Evolutionary conservation across 2,113 vertebrate species (phyloP).

Genomic region (Ameiurus melas): DNA sequence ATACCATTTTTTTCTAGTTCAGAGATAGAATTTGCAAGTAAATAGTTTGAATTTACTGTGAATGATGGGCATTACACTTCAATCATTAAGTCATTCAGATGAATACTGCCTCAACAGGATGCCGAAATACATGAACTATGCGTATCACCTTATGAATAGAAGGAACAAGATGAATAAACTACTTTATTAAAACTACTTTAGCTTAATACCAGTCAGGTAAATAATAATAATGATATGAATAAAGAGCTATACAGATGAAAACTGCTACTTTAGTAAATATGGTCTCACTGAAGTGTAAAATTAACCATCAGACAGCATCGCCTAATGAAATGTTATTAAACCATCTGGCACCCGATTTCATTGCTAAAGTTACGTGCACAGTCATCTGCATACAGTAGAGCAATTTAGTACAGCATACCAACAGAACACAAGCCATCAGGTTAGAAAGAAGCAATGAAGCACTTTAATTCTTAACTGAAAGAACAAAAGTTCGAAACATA

Average conservation of each 20-base stretch:
- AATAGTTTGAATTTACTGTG: neutral
- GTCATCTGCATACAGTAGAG: neutral
- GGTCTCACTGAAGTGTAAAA: conserved; percentile 5
- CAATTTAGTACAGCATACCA: neutral
- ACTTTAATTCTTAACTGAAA: neutral
- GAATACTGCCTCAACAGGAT: neutral
- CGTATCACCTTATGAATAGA: neutral
- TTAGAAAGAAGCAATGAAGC: too few relatives aligned
- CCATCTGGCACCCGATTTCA: neutral
- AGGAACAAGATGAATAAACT: neutral
- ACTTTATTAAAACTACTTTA: neutral
- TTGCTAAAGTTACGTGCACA: conserved; percentile 5
- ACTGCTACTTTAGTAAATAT: conserved; percentile 13
- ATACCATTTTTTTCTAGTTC: neutral
- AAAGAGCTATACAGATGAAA: neutral
- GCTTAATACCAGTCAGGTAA: neutral
- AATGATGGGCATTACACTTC: neutral
- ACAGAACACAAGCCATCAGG: neutral
- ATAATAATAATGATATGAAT: neutral
- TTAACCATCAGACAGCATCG: neutral
- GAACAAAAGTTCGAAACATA: neutral
- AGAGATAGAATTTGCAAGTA: neutral
- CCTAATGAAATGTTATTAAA: conserved; percentile 15
- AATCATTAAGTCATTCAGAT: neutral
- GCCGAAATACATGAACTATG: neutral